Base-by-base conservation (phyloP, 2,113 vertebrate species). In the Atherinomorus stipes region DNA sequence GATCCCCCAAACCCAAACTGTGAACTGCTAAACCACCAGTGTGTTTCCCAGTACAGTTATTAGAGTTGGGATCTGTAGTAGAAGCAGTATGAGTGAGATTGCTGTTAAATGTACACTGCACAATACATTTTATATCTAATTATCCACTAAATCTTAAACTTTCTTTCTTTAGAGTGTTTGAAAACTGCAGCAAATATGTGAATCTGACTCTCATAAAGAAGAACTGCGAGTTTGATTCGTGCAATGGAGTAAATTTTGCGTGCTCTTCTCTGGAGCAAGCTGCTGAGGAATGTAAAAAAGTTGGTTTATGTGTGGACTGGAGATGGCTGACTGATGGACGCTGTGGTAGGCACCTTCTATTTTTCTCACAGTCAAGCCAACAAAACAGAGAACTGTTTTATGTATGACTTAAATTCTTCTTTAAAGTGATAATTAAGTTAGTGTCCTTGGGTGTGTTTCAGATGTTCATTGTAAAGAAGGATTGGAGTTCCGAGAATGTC, bases 231-330 rank as follows among this genome's bases (percentile, higher is more conserved):
- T 90, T 84, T 57, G 93, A 94, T 44, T 53, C 71, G 0, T 80
- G 77, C 22, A 16, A 21, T 0, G 74, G 1, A 0, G 1, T 1
- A 1, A 10, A 23, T 2, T 15, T 15, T 7, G 28, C 76, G 1
- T 94, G 93, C 61, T 81, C 87, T 4, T 28, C 85, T 28, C 59
- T 94, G 16, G 86, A 81, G 8, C 79, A 83, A 51, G 85, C 91
- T 42, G 91, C 90, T 7, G 63, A 75, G 3, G 84, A 88, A 16
- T 94, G 93, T 67, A 85, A 67, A 11, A 45, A 7, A 3, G 7
- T 1, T 11, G 83, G 86, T 49, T 3, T 89, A 45, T 93, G 91
- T 71, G 66, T 93, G 10, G 71, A 91, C 19, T 94, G 93, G 92
- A 90, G 88, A 82, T 7, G 5, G 2, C 76, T 91, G 10, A 90